Percentiles rank a stretch among this genome's conserved stretches.
phyloP scores from a whole-genome alignment of 2,797 vertebrate genomes.

The Balearica regulorum region DNA sequence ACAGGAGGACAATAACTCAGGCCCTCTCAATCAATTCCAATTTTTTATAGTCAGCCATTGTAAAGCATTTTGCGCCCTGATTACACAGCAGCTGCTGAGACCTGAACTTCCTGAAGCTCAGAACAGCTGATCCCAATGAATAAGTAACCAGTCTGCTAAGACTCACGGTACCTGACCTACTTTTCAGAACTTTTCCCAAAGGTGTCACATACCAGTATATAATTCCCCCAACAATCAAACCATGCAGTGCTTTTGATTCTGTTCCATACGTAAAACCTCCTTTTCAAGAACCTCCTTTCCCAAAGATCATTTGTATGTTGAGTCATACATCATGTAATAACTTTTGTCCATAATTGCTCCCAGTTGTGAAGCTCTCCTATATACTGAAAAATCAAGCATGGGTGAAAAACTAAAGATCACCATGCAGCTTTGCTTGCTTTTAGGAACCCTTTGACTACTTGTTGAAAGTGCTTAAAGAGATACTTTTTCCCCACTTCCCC shows the following conservation, averaged over 20 bases:
- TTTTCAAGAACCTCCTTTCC: slow-evolving; percentile 35
- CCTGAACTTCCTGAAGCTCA: slow-evolving; percentile 47
- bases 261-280: background rate
- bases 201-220: slow-evolving; percentile 3
- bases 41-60: slow-evolving; percentile 40
- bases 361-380: slow-evolving; percentile 27
- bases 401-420: background rate
- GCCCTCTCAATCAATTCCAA: slow-evolving; percentile 38
- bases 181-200: slow-evolving; percentile 51
- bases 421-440: background rate
- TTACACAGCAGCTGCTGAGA: slow-evolving; percentile 60
- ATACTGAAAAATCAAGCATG: background rate
- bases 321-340: slow-evolving; percentile 39
- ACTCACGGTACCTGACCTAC: slow-evolving; percentile 35
- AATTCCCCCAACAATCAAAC: slow-evolving; percentile 30
- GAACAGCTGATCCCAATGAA: slow-evolving; percentile 58
- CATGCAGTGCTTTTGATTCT: background rate
- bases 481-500: background rate
- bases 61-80: slow-evolving; percentile 22
- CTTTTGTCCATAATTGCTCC: slow-evolving; percentile 43
- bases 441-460: background rate
- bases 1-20: slow-evolving; percentile 60
- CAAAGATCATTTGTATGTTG: slow-evolving; percentile 42
- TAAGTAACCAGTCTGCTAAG: slow-evolving; percentile 39
- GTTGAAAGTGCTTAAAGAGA: background rate